phyloP scores from a whole-genome alignment of 2,888 invertebrate genomes.

The Cacoxenus indagator region DNA sequence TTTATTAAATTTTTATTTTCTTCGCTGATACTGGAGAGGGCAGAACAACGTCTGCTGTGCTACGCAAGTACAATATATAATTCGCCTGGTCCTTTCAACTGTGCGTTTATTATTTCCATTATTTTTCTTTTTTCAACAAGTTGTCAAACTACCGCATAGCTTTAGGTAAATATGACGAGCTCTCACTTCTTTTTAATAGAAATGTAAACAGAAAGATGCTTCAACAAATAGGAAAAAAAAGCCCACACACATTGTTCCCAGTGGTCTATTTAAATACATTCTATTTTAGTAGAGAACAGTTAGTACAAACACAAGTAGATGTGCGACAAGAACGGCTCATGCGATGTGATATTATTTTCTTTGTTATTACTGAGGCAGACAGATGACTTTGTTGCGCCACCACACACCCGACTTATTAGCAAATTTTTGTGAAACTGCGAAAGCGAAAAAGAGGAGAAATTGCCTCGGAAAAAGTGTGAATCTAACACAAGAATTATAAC shows the following conservation, averaged over 20 bases:
- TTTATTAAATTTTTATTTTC: too few species aligned
- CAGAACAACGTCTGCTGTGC: too few species aligned
- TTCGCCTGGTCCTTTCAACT: too few species aligned
- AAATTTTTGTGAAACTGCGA: not conserved
- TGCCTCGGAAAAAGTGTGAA: not conserved
- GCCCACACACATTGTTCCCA: not conserved
- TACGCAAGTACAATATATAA: too few species aligned
- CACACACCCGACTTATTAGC: not conserved
- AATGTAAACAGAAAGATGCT: not conserved
- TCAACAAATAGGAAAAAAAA: slow-evolving; percentile 3
- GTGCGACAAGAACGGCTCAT: not conserved
- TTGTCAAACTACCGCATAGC: slow-evolving; percentile 16
- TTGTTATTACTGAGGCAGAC: not conserved
- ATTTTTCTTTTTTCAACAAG: not conserved
- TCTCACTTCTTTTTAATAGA: not conserved
- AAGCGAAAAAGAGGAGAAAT: not conserved
- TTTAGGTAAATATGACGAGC: slow-evolving; percentile 4
- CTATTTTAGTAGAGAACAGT: not conserved
- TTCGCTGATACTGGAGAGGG: too few species aligned
- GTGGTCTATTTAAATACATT: slow-evolving; percentile 5
- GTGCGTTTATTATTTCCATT: too few species aligned
- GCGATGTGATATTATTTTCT: slow-evolving; percentile 2
- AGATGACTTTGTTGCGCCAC: slow-evolving; percentile 11
- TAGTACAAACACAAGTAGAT: slow-evolving; percentile 4
- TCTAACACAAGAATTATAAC: not conserved